These are phyloP conservation scores for Holocentrus rufus DNA, from an alignment of 2,797 vertebrate species.

Conservation along the genomic window DNA sequence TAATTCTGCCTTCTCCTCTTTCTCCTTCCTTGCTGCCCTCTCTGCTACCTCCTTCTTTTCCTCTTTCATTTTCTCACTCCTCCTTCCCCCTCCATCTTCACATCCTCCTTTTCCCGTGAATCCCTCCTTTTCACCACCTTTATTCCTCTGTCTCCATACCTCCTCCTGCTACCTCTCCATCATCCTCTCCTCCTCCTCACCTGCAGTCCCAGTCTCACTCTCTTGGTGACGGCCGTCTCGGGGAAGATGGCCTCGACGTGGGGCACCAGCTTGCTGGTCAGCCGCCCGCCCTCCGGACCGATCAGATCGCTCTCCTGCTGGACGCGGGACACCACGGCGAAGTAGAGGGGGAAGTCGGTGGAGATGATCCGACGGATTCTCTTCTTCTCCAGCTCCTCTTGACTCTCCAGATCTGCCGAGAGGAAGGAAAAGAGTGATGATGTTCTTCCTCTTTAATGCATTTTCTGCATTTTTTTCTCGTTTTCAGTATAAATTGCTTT, in stretches of 20 bases:
- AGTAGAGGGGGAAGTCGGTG: constrained; percentile 97
- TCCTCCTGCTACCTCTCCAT: neutral
- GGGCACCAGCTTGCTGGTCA: constrained; percentile 91
- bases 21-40: neutral
- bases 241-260: constrained; percentile 96
- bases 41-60: neutral
- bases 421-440: neutral
- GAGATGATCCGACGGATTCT: constrained; percentile 95
- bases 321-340: constrained; percentile 94
- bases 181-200: constrained; percentile 73
- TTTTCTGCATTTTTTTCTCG: no score
- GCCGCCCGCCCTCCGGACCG: constrained; percentile 91
- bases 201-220: constrained; percentile 94
- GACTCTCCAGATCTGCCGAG: constrained; percentile 90
- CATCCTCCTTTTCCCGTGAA: neutral
- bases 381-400: constrained; percentile 96
- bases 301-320: constrained; percentile 95
- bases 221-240: constrained; percentile 93
- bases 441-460: no score
- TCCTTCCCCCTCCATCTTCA: neutral
- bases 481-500: no score
- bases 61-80: neutral
- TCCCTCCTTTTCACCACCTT: no score
- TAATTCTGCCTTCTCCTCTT: no score
- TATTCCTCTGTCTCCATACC: neutral